phyloP scores from a whole-genome alignment of 2,888 invertebrate species.

The Lochmaea crataegi region DNA sequence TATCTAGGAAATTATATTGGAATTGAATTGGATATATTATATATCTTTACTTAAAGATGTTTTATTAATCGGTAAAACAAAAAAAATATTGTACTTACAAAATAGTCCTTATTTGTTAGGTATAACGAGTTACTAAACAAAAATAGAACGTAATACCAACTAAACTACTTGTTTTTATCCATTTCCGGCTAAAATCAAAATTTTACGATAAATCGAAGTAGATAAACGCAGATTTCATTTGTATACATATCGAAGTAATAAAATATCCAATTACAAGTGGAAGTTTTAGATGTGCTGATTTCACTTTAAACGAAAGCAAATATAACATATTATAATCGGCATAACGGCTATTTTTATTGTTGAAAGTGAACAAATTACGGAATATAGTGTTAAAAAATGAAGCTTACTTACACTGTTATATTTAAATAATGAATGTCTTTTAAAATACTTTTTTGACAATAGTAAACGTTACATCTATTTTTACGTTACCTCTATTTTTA shows the following conservation, averaged over 20 bases:
- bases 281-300: background rate
- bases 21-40: too few relatives aligned
- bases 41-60: background rate
- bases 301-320: background rate
- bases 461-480: background rate
- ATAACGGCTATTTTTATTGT: too few relatives aligned
- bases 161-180: conserved; percentile 5
- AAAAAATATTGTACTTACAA: background rate
- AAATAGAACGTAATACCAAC: conserved; percentile 1
- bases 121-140: background rate
- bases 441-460: too few relatives aligned
- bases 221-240: background rate
- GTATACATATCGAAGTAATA: background rate
- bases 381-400: too few relatives aligned
- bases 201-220: conserved; percentile 1
- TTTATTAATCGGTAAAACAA: background rate
- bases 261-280: conserved; percentile 1
- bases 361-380: too few relatives aligned
- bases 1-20: too few relatives aligned
- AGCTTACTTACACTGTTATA: too few relatives aligned
- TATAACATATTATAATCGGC: too few relatives aligned
- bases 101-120: background rate
- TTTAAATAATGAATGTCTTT: too few relatives aligned
- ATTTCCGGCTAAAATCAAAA: conserved; percentile 8
- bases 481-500: background rate